Base-by-base conservation (phyloP, 2,113 vertebrate species). In the Chaetodon auriga region DNA sequence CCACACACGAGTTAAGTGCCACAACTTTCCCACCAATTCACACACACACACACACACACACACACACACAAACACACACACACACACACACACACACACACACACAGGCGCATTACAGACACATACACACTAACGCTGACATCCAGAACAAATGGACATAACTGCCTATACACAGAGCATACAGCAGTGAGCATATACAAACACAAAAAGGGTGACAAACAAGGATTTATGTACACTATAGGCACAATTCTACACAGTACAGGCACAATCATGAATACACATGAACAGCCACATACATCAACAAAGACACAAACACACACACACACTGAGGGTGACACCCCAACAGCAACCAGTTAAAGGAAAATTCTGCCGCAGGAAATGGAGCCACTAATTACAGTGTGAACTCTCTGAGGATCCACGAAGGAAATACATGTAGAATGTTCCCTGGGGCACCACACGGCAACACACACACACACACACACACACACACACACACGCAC, bases 341-440 rank as follows among this genome's bases (percentile, higher is more conserved):
- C 68, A 41, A 75, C 43, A 85, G 61, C 25, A 73, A 68, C 82
- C 60, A 75, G 82, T 79, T 89, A 58, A 86, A 83, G 81, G 84
- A 91, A 80, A 66, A 84, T 87, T 88, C 63, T 25, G 43, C 86
- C 76, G 45, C 84, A 82, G 90, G 83, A 89, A 87, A 61, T 14
- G 35, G 65, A 86, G 80, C 90, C 89, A 82, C 87, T 91, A 93
- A 94, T 94, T 92, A 92, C 91, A 93, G 83, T 18, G 61, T 41
- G 81, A 90, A 89, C 61, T 85, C 88, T 89, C 89, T 4, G 84
- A 91, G 87, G 89, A 90, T 90, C 83, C 78, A 85, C 68, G 66
- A 77, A 88, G 89, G 83, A 92, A 93, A 91, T 82, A 68, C 86
- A 89, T 87, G 83, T 69, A 57, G 71, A 91, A 89, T 53, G 84